phyloP scores from a whole-genome alignment of 2,113 vertebrate genomes.

The Salminus brasiliensis region DNA sequence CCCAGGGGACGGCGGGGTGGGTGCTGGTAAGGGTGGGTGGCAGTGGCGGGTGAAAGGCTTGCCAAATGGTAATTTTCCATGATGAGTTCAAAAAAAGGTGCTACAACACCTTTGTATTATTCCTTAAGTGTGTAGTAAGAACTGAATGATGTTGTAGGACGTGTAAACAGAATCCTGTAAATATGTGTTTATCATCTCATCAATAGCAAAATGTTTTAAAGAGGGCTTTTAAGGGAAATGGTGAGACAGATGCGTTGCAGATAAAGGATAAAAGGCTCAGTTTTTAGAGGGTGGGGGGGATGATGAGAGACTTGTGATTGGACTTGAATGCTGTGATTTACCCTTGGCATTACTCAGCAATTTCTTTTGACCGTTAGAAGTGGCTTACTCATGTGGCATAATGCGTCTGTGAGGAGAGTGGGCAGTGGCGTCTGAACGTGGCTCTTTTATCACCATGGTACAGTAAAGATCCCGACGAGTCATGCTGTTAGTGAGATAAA shows the following conservation, averaged over 20 bases:
- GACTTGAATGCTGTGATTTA: slow-evolving; percentile 40
- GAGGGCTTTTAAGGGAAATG: too few relatives aligned
- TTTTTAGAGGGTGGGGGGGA: background rate
- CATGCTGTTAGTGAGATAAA: slow-evolving; percentile 58
- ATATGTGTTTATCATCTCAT: too few relatives aligned
- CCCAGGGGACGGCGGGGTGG: slow-evolving; percentile 35
- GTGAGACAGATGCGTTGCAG: slow-evolving; percentile 10
- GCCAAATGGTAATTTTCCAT: slow-evolving; percentile 75
- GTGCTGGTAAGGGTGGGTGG: slow-evolving; percentile 21
- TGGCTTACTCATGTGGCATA: slow-evolving; percentile 20
- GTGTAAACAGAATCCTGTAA: too few relatives aligned
- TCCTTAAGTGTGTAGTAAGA: background rate
- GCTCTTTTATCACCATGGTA: slow-evolving; percentile 30
- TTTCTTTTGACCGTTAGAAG: slow-evolving; percentile 21
- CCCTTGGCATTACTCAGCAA: slow-evolving; percentile 32
- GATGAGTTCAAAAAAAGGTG: slow-evolving; percentile 37
- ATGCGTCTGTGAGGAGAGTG: slow-evolving; percentile 26
- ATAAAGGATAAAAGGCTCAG: slow-evolving; percentile 10
- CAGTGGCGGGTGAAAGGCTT: slow-evolving; percentile 58
- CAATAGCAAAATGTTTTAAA: too few relatives aligned
- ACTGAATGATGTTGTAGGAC: background rate
- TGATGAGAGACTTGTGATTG: slow-evolving; percentile 33
- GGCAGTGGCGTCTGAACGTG: slow-evolving; percentile 10
- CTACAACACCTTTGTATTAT: background rate
- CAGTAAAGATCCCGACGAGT: slow-evolving; percentile 58